Evolutionary conservation across 2,797 vertebrate genomes (phyloP), one percentile per base, ranked within the genome.

Genomic region (Anabas testudineus): DNA sequence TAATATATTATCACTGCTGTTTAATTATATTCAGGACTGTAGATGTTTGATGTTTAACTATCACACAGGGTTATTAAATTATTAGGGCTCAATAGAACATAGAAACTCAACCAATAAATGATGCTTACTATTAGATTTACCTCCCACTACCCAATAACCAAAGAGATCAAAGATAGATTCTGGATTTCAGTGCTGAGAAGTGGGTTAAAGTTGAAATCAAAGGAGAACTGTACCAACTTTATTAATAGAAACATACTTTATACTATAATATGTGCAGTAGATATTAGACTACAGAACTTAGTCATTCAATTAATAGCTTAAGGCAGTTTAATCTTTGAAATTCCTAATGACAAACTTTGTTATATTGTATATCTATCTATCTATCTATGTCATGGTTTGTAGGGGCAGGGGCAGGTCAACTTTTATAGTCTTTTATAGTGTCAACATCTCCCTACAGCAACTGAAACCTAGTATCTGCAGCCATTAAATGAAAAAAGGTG

Each of bases 401-500:
- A 19, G 14, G 15, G 5, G 46, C 43, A 30, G 26, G 14, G 16
- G 39, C 15, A 1, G 39, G 12, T 37, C 9, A 9, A 34, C 37
- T 36, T 14, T 37, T 37, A 53, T 10, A 42, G 10, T 2, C 7
- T 21, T 12, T 24, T 28, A 24, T 39, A 10, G 28, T 16, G 15
- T 34, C 14, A 16, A 16, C 52, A 70, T 10, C 5, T 59, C 19
- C 4, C 16, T 46, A 36, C 37, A 54, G 14, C 42, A 58, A 43
- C 26, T 39, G 10, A 51, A 43, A 57, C 15, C 18, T 19, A 46
- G 16, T 48, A 6, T 49, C 34, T 69, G 21, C 19, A 9, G 56
- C 55, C 24, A 64, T 48, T 47, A 65, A n/a, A 43, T n/a, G 3
- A 18, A 28, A 36, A 47, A n/a, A 56, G 28, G 22, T 34, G 43